Conservation (phyloP, 1,140 invertebrate species). For the Uloborus diversus region DNA sequence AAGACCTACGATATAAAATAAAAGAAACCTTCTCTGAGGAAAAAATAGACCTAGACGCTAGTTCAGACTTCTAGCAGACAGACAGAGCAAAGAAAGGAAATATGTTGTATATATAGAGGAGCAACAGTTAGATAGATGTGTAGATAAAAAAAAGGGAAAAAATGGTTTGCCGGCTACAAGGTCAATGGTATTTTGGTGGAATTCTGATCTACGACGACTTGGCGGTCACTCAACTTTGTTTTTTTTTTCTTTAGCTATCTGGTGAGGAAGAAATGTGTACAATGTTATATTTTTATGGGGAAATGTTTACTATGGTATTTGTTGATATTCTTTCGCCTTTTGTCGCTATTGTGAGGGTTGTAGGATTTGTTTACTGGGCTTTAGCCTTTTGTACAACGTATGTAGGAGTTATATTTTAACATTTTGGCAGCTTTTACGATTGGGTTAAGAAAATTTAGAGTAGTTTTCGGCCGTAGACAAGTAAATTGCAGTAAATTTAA, state of each 20-base stretch:
- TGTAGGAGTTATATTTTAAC: no score
- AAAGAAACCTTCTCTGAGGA: conserved; percentile 20
- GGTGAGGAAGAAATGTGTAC: no score
- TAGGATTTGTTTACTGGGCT: no score
- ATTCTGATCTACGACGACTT: conserved; percentile 35
- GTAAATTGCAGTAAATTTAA: no score
- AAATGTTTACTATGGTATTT: neutral
- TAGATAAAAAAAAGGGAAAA: conserved; percentile 39
- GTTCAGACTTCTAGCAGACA: conserved; percentile 45
- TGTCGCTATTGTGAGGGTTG: no score
- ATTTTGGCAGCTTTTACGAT: no score
- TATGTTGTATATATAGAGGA: conserved; percentile 50
- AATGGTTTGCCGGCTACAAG: conserved; percentile 38
- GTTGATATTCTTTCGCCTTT: neutral
- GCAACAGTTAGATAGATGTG: conserved; percentile 46
- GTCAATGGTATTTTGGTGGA: conserved; percentile 49
- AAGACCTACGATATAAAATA: conserved; percentile 36
- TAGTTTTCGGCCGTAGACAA: no score
- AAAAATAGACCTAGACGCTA: conserved; percentile 47
- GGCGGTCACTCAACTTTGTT: conserved; percentile 48
- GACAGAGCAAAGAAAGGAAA: conserved; percentile 40
- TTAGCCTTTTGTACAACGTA: no score
- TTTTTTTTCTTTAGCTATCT: no score
- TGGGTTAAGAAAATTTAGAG: no score
- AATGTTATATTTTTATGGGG: no score